Evolutionary conservation across 2,797 vertebrate genomes (phyloP), one percentile per base, ranked within the genome.

Genomic region (Darevskia mixta): DNA sequence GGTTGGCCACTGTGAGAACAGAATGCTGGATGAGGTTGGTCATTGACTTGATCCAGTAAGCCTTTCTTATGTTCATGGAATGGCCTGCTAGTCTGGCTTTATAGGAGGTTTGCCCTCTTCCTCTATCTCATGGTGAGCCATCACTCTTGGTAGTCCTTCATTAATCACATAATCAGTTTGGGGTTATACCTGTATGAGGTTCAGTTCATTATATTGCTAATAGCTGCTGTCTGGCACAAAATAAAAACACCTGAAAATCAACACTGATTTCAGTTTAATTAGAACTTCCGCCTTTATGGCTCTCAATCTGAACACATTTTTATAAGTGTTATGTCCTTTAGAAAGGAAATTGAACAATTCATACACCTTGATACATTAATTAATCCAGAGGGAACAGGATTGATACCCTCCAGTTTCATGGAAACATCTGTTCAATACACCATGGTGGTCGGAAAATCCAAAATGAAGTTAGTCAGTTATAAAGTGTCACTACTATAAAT

Each of bases 401-500:
- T n/a, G 29, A 55, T 8, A 2, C 6, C n/a, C 55, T 43, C 41
- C 23, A 69, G 83, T 79, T 87, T 83, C 81, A 67, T 82, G 5
- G 55, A 3, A 10, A 1, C 17, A 35, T 83, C 73, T 88, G 41
- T 29, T 87, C 23, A 75, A 10, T 55, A 11, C 27, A 18, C 15
- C 0, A 0, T 4, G 13, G 25, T 55, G 78, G 79, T 67, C 1
- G n/a, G 45, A 1, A 76, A 4, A 76, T 5, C 73, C 13, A 79
- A 83, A 82, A 1, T 49, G 43, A 78, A 2, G 8, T 71, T 27
- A 61, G 45, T 45, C 38, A 27, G 29, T 35, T 87, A 67, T 66
- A 87, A 75, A 49, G 5, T 82, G 55, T 58, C 43, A 66, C 6
- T 86, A 55, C 72, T 75, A 69, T 79, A 69, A 91, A 72, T 86